Conservation (phyloP, 2,113 vertebrate species). For the Perca flavescens region DNA sequence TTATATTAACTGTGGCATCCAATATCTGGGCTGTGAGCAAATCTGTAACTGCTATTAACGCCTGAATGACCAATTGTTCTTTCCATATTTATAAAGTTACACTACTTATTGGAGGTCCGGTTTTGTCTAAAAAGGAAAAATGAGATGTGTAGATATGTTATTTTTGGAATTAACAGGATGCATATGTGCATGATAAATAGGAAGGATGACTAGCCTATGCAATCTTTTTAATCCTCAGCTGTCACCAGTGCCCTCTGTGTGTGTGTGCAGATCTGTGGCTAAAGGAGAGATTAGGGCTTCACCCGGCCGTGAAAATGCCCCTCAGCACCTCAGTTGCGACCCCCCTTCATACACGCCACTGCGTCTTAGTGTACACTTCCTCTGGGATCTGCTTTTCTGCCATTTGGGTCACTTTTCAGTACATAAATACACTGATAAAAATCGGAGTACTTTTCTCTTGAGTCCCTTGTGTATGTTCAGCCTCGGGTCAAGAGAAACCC, state of each 20-base stretch:
- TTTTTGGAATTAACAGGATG: conserved; percentile 1
- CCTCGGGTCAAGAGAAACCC: conserved; percentile 45
- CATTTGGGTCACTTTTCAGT: conserved; percentile 37
- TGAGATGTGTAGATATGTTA: not conserved
- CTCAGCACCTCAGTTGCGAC: conserved; percentile 36
- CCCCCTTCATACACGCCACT: conserved; percentile 8
- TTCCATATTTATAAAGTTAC: not conserved
- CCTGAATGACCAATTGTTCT: not conserved
- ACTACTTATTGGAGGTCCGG: not conserved
- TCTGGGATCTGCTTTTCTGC: conserved; percentile 50
- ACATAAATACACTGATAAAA: conserved; percentile 59
- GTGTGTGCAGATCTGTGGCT: conserved; percentile 48
- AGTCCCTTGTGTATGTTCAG: conserved; percentile 50
- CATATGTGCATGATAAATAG: conserved; percentile 29
- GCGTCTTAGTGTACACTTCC: conserved; percentile 33
- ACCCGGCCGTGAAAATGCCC: conserved; percentile 67
- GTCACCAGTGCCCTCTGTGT: conserved; percentile 31
- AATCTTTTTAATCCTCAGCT: conserved; percentile 46
- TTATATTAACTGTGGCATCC: not conserved
- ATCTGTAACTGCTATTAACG: not conserved
- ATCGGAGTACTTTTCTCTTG: conserved; percentile 50
- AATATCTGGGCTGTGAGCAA: not conserved
- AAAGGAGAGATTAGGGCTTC: conserved; percentile 73
- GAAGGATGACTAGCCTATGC: conserved; percentile 31
- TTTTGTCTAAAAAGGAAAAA: conserved; percentile 3